Conservation (phyloP, 1,140 invertebrate species). For the Calosoma granatense region DNA sequence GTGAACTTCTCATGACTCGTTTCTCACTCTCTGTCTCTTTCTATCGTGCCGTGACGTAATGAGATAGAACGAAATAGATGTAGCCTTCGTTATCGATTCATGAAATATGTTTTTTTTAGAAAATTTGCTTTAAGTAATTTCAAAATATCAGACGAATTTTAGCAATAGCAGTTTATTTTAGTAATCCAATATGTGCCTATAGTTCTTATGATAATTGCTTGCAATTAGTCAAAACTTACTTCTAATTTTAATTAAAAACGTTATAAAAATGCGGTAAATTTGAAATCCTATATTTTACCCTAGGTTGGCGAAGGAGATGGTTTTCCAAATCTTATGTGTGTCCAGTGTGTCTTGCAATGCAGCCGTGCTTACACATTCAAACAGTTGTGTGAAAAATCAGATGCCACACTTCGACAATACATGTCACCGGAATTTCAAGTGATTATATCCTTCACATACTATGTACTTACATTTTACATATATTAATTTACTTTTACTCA, state of each 20-base stretch:
- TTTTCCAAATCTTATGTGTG: constrained; percentile 37
- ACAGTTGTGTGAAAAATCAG: constrained; percentile 38
- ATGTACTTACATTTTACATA: constrained; percentile 1
- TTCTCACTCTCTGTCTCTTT: neutral
- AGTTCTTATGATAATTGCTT: no score
- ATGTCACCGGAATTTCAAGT: constrained; percentile 35
- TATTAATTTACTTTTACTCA: constrained; percentile 13
- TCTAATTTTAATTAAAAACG: no score
- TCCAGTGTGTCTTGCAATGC: constrained; percentile 38
- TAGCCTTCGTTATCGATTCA: neutral
- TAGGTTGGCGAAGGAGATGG: constrained; percentile 37
- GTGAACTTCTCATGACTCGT: neutral
- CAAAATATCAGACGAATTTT: no score
- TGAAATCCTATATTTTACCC: constrained; percentile 12
- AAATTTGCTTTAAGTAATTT: neutral
- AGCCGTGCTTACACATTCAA: constrained; percentile 40
- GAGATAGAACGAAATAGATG: constrained; percentile 7
- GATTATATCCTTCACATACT: constrained; percentile 14
- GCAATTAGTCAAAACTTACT: no score
- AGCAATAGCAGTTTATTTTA: no score
- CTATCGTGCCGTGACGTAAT: neutral
- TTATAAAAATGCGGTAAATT: neutral
- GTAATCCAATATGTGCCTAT: no score
- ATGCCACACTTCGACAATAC: constrained; percentile 32
- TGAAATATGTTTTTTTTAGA: neutral